A percentile compares a stretch with the other conserved stretches of the same genome.
phyloP scores from a whole-genome alignment of 2,113 vertebrate species.

The Zingel zingel region DNA sequence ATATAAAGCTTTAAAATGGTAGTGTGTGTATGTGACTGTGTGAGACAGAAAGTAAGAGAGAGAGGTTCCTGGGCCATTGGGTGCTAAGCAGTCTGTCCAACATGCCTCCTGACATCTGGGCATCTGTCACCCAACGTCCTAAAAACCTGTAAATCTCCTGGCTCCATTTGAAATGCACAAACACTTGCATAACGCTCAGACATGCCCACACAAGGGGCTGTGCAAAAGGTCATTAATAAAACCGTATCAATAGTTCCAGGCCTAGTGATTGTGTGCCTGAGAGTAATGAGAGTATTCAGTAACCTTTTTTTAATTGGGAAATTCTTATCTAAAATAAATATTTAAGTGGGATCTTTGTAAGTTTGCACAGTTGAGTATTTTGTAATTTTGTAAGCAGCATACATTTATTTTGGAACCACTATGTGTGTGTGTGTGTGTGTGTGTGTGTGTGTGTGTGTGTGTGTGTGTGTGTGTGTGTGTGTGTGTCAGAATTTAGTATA shows the following conservation, averaged over 20 bases:
- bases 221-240: too few relatives aligned
- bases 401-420: too few relatives aligned
- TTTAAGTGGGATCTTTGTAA: too few relatives aligned
- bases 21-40: not conserved
- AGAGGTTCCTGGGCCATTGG: conserved; percentile 43
- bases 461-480: not conserved
- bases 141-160: conserved; percentile 58
- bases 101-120: conserved; percentile 53
- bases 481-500: not conserved
- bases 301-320: too few relatives aligned
- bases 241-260: too few relatives aligned
- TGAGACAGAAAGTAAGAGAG: too few relatives aligned
- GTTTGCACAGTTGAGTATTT: too few relatives aligned
- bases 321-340: too few relatives aligned
- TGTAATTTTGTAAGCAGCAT: too few relatives aligned
- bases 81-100: conserved; percentile 58
- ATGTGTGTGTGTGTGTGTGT: not conserved
- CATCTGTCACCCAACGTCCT: conserved; percentile 40
- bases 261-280: too few relatives aligned
- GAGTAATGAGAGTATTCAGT: too few relatives aligned
- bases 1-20: conserved; percentile 13
- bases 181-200: conserved; percentile 35
- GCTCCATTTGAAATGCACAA: conserved; percentile 47
- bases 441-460: too few relatives aligned
- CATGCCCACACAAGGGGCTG: not conserved